Evolutionary conservation across 2,888 invertebrate species (phyloP).

Genomic region (Ophion obscuratus): DNA sequence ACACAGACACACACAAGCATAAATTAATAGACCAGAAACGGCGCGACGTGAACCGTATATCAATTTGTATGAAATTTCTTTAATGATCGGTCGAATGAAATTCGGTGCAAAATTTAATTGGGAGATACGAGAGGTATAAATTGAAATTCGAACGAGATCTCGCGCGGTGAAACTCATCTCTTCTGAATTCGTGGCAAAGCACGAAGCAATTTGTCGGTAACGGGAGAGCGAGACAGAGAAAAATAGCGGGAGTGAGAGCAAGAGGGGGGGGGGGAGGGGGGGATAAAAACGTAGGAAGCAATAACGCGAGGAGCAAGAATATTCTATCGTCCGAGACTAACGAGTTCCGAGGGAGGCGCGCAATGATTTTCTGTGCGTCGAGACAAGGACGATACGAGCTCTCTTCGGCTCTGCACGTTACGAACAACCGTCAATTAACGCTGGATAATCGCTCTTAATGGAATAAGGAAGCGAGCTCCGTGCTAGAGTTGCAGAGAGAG

Average conservation of each 20-base stretch:
- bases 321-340: constrained; percentile 71
- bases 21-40: background rate
- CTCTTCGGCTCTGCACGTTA: constrained; percentile 52
- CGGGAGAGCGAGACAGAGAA: background rate
- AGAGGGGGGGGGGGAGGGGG: background rate
- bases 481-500: background rate
- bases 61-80: background rate
- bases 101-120: background rate
- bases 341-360: constrained; percentile 63
- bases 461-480: constrained; percentile 23
- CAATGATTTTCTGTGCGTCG: background rate
- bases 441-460: constrained; percentile 73
- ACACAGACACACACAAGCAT: no score
- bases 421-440: constrained; percentile 71
- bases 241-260: background rate
- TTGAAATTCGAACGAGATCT: background rate
- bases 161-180: background rate
- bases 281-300: background rate
- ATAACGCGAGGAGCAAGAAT: constrained; percentile 48
- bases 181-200: background rate
- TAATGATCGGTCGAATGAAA: background rate
- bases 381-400: no score
- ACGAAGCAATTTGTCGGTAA: constrained; percentile 3
- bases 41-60: background rate
- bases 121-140: background rate